Evolutionary conservation across 2,888 invertebrate genomes (phyloP), one percentile per base, ranked within the genome.

Genomic region (Odontocolon sp.): DNA sequence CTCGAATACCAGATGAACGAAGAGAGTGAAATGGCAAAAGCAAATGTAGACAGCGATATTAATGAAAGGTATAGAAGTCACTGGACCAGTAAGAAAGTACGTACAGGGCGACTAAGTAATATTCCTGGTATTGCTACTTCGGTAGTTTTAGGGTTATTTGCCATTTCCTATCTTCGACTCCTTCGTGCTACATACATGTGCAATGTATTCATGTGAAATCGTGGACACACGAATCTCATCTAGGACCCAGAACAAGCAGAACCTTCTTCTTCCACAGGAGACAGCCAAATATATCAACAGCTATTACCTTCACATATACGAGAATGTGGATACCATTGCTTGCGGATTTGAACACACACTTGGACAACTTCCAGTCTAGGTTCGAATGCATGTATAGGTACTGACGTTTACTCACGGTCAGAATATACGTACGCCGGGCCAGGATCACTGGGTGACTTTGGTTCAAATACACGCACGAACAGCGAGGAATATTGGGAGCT

Each of bases 141-240:
- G 77, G 80, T 81, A 81, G 52, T 80, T 69, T 76, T 68, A 81
- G 77, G 80, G 78, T 81, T 84, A 83, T 84, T 82, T 82, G 75
- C 81, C 69, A 61, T 71, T 50, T 66, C 67, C 40, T 50, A 50
- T 45, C 73, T 8, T 70, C 50, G 33, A 52, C 9, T 5, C 38
- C 40, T 21, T 36, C n/a, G 26, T 57, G n/a, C n/a, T n/a, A n/a
- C n/a, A n/a, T n/a, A n/a, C n/a, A n/a, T n/a, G n/a, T n/a, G n/a
- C n/a, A n/a, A n/a, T n/a, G n/a, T 16, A 67, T 66, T 56, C 38
- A 56, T 50, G 11, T 5, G 50, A 56, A 45, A 36, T 68, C 33
- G 38, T 50, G 42, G 45, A 64, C 56, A 56, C 61, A n/a, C 54
- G 45, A 54, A n/a, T 31, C 28, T 28, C 38, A n/a, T n/a, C n/a